Conservation (phyloP, 2,113 vertebrate genomes). For the Tachysurus vachellii region DNA sequence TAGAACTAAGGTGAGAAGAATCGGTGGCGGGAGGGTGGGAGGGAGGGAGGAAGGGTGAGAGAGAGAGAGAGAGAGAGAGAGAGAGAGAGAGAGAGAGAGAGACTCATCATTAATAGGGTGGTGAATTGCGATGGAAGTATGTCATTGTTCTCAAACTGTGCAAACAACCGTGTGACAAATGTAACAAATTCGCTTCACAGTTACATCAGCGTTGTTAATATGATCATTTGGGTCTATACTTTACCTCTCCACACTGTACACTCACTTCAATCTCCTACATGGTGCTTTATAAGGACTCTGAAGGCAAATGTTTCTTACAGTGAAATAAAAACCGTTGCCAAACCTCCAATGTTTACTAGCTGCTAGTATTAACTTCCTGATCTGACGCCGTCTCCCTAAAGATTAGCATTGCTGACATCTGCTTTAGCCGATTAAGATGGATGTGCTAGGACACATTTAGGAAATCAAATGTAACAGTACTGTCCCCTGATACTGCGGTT, state of each 20-base stretch:
- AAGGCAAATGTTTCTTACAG: neutral
- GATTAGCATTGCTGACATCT: neutral
- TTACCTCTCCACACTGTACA: neutral
- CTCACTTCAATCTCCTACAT: neutral
- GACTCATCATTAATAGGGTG: neutral
- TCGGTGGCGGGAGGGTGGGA: neutral
- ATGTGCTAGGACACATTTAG: neutral
- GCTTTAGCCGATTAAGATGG: neutral
- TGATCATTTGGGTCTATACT: neutral
- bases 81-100: neutral
- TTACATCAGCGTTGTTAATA: neutral
- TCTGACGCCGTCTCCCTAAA: neutral
- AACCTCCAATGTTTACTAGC: neutral
- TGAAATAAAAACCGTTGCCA: neutral
- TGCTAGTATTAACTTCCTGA: neutral
- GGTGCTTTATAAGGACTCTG: neutral
- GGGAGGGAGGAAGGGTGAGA: neutral
- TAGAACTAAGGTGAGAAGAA: conserved; percentile 79
- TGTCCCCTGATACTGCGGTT: neutral
- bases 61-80: neutral
- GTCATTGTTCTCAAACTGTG: neutral
- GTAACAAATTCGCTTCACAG: neutral
- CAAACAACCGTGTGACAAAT: neutral
- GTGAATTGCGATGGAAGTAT: neutral
- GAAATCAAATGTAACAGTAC: neutral